Base-by-base conservation (phyloP, 2,113 vertebrate species). In the Gnathonemus echidnorhynchus region DNA sequence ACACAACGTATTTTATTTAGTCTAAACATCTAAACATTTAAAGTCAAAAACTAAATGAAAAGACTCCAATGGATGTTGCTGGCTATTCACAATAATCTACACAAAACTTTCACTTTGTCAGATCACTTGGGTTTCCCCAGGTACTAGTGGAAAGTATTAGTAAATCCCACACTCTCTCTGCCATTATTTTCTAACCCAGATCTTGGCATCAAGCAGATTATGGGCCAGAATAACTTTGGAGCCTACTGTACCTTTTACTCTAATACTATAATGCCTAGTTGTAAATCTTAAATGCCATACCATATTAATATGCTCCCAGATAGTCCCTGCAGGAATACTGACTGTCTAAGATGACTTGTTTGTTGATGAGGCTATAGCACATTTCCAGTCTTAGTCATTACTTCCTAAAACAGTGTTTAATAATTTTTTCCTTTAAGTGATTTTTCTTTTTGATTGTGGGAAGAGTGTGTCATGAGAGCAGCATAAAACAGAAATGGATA, bases 111-210 rank as follows among this genome's bases (percentile, higher is more conserved):
- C 39, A 85, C 19, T 49, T 27, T 50, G 24, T 86, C 84, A 50
- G 84, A 50, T 50, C 45, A 50, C 84, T 86, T 1, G n/a, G 46
- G 24, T 86, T 50, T 50, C 49, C 11, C n/a, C 45, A 31, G 24
- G 84, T 50, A 48, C 11, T 86, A 49, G 46, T 86, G 84, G 48
- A 86, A 86, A 50, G 84, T 27, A 46, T 86, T 86, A 86, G 48
- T 27, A 86, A 31, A 86, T 49, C 45, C 84, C 84, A 49, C 84
- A 86, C 45, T 49, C 42, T 45, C 9, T 17, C 84, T 50, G 11
- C 84, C 45, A 86, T 86, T n/a, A 86, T 50, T 9, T 50, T 86
- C n/a, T 86, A 49, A 86, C 21, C n/a, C 45, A 86, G 48, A 86
- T 87, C 24, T 87, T 31, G 11, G 27, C n/a, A 53, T 10, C n/a